Base-by-base conservation (phyloP, 2,113 vertebrate species). In the Fregata magnificens region DNA sequence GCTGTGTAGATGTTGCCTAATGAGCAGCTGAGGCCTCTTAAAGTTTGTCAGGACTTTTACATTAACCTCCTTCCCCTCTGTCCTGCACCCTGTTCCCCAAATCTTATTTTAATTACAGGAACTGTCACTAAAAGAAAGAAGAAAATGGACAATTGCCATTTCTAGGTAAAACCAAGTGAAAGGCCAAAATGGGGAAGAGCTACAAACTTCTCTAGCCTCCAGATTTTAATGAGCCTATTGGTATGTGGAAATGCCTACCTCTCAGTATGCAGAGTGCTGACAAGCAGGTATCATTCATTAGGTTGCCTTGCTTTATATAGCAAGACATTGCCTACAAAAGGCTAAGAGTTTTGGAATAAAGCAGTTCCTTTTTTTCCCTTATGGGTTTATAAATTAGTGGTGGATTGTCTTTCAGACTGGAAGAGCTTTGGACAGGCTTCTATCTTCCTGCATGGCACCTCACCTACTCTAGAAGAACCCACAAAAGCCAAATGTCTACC, bases 221-320 rank as follows among this genome's bases (percentile, higher is more conserved):
- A 79, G 76, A 71, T 88, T 91, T 91, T 94, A 94, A 86, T 59
- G 52, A 95, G n/a, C 38, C 10, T 36, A 18, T 88, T 88, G 92
- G n/a, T 50, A 59, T 55, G 74, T 85, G 47, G 63, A 83, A 91
- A 85, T 63, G 24, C 5, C 7, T 88, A 7, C 7, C 9, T 72
- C 47, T 58, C 31, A 76, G n/a, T 16, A 38, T 67, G 55, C 21
- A 76, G 55, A 45, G 10, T 44, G 38, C 49, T 78, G 74, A 66
- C 74, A 81, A 88, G 34, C 11, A 56, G 32, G 5, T 55, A 65
- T 82, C 45, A 59, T 78, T 92, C 55, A 49, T 93, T 89, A 80
- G 28, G 8, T 62, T 62, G 16, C 24, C 49, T 82, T 77, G 42
- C 31, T 95, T 91, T 85, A 50, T 87, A 49, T 31, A 82, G 38